These are phyloP conservation scores for Brienomyrus brachyistius DNA, from an alignment of 2,113 vertebrate genomes.

Conservation along the genomic window DNA sequence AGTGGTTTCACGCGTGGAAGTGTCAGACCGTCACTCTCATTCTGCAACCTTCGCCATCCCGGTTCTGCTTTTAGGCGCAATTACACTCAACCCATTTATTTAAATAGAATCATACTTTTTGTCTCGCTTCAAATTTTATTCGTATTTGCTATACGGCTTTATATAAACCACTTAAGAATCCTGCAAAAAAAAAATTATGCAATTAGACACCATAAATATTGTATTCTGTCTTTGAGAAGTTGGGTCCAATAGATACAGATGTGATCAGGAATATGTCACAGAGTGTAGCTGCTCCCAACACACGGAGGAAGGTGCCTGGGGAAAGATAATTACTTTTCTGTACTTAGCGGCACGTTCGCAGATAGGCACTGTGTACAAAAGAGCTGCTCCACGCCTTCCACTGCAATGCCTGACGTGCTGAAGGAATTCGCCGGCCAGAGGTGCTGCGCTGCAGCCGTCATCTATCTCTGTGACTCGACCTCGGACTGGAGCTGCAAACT, in stretches of 20 bases:
- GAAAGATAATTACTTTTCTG: not conserved
- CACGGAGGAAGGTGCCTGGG: not conserved
- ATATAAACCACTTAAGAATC: not conserved
- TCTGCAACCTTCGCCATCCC: not conserved
- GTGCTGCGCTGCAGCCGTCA: conserved; percentile 4
- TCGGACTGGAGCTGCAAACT: conserved; percentile 19
- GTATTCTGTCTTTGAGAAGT: not conserved
- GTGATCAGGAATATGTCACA: not conserved
- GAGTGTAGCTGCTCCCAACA: not conserved
- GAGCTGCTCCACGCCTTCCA: not conserved
- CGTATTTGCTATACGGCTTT: not conserved
- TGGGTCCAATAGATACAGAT: not conserved
- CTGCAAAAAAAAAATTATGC: not conserved
- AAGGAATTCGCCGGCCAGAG: not conserved
- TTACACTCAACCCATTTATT: not conserved
- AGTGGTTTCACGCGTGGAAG: not conserved
- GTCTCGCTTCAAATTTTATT: not conserved
- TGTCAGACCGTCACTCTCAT: not conserved
- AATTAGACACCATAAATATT: not conserved
- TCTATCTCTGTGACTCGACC: conserved; percentile 20
- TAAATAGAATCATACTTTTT: not conserved
- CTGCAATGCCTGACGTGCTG: not conserved
- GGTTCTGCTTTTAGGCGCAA: not conserved
- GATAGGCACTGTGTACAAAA: not conserved
- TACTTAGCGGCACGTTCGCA: not conserved